Evolutionary conservation across 2,888 invertebrate genomes (phyloP).

Genomic region (Chrysotoxum bicinctum): DNA sequence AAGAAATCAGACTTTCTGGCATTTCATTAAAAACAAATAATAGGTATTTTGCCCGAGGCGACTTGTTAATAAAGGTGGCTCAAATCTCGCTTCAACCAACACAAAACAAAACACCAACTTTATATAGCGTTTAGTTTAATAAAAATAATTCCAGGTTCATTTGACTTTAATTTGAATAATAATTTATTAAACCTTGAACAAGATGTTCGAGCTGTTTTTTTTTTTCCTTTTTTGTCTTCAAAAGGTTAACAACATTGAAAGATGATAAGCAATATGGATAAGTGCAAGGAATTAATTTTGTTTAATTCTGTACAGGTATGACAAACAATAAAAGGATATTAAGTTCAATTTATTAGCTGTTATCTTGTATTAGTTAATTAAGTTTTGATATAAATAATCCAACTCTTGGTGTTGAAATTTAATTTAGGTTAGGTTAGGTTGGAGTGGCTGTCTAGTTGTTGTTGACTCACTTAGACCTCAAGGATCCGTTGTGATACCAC

Average conservation of each 20-base stretch:
- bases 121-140: slow-evolving; percentile 18
- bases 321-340: not conserved
- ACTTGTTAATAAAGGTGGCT: slow-evolving; percentile 11
- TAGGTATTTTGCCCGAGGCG: not conserved
- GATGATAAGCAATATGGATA: slow-evolving; percentile 7
- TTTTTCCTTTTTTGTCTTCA: not conserved
- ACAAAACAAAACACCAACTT: no score
- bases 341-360: not conserved
- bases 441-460: no score
- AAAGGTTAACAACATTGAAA: slow-evolving; percentile 51
- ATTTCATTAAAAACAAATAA: not conserved
- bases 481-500: no score
- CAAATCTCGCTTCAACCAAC: not conserved
- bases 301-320: not conserved
- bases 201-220: slow-evolving; percentile 27
- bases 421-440: not conserved
- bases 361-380: not conserved
- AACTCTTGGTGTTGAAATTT: not conserved
- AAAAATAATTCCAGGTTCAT: slow-evolving; percentile 44
- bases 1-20: slow-evolving; percentile 21
- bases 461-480: no score
- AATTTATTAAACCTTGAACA: slow-evolving; percentile 47
- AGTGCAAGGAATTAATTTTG: slow-evolving; percentile 15
- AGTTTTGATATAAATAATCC: not conserved
- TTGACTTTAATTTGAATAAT: slow-evolving; percentile 47